Percentiles rank a stretch among this genome's conserved stretches.
Conservation (phyloP, 2,888 invertebrate species). For the Pegoplata infirma region DNA sequence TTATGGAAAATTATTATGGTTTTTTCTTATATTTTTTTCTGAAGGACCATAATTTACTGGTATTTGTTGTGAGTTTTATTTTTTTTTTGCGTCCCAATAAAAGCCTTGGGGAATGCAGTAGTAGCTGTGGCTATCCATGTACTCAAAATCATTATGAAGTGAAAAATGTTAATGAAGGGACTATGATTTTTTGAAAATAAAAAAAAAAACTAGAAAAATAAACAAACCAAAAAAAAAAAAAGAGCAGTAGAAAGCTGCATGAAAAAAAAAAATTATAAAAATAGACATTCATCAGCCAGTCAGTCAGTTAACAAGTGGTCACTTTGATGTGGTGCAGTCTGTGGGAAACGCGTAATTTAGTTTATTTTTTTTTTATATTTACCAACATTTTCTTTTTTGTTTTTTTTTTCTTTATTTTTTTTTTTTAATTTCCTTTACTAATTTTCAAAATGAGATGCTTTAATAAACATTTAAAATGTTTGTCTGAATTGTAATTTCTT, state of each 20-base stretch:
- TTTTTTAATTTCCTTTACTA: slow-evolving; percentile 26
- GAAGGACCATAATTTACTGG: slow-evolving; percentile 22
- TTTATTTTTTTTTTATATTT: slow-evolving; percentile 49
- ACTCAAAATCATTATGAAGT: slow-evolving; percentile 52
- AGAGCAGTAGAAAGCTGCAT: not conserved
- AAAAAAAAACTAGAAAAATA: slow-evolving; percentile 21
- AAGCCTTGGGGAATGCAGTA: slow-evolving; percentile 54
- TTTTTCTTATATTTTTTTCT: slow-evolving; percentile 20
- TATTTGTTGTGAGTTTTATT: slow-evolving; percentile 32
- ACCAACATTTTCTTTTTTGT: not conserved
- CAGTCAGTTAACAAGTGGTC: slow-evolving; percentile 69
- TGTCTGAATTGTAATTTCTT: slow-evolving; percentile 28
- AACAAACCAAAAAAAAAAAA: slow-evolving; percentile 42
- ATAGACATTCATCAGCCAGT: slow-evolving; percentile 59
- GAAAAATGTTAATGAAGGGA: slow-evolving; percentile 63
- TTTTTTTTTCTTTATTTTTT: not conserved
- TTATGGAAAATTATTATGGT: slow-evolving; percentile 15
- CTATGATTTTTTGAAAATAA: slow-evolving; percentile 6
- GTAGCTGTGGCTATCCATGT: slow-evolving; percentile 15
- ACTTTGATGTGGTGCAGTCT: slow-evolving; percentile 75
- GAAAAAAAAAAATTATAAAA: slow-evolving; percentile 38
- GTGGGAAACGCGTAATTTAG: slow-evolving; percentile 75
- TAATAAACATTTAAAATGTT: slow-evolving; percentile 54
- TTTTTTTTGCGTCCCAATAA: slow-evolving; percentile 32
- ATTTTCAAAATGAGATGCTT: slow-evolving; percentile 55